These are phyloP conservation scores for Xanthorhoe spadicearia DNA, from an alignment of 2,888 invertebrate genomes.

Conservation along the genomic window DNA sequence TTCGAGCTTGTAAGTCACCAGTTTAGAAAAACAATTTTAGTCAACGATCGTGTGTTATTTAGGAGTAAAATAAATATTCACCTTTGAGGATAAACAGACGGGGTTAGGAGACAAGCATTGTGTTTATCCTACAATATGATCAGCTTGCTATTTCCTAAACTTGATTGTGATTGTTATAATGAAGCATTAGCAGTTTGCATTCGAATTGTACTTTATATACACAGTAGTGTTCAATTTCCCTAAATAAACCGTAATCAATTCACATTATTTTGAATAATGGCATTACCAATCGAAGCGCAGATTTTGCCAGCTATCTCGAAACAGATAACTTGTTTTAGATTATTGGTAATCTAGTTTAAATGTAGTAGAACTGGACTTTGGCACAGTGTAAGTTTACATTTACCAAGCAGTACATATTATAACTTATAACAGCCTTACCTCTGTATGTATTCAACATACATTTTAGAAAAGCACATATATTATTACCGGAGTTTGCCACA, in stretches of 20 bases:
- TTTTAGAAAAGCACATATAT: not conserved
- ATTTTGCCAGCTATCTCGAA: constrained; percentile 27
- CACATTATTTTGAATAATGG: constrained; percentile 34
- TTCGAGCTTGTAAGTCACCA: no score
- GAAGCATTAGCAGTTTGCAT: constrained; percentile 6
- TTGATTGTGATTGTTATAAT: not conserved
- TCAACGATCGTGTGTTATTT: no score
- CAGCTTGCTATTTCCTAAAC: not conserved
- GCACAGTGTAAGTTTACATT: constrained; percentile 12
- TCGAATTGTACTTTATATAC: constrained; percentile 17
- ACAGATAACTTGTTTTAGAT: constrained; percentile 60
- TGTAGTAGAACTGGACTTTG: constrained; percentile 50
- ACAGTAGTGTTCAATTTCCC: constrained; percentile 29
- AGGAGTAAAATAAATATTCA: no score
- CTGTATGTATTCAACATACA: not conserved
- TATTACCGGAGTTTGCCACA: no score
- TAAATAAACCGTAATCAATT: constrained; percentile 34
- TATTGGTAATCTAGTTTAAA: constrained; percentile 58
- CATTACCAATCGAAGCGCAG: constrained; percentile 32
- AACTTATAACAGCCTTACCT: not conserved
- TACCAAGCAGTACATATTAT: not conserved
- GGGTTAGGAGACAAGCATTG: no score
- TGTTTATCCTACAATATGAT: no score
- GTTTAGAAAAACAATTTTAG: no score
- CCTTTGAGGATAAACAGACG: no score